phyloP scores from a whole-genome alignment of 2,797 vertebrate genomes.

The Cuniculus paca region DNA sequence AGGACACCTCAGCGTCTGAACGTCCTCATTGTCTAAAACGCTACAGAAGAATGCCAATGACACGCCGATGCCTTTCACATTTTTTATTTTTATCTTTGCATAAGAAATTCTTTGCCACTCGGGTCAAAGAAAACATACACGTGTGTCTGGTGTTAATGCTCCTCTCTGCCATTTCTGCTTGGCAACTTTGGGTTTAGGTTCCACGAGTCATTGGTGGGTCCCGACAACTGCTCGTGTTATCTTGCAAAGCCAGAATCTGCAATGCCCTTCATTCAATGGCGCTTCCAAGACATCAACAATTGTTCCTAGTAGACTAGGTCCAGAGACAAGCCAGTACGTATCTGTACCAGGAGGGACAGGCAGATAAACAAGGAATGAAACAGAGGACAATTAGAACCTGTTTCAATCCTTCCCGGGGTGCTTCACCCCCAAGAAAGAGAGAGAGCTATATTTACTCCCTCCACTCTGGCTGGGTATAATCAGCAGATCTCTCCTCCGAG shows the following conservation, averaged over 20 bases:
- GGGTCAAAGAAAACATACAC: not conserved
- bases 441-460: slow-evolving; percentile 42
- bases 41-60: not conserved
- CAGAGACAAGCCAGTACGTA: not conserved
- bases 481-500: slow-evolving; percentile 69
- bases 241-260: not conserved
- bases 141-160: not conserved
- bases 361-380: not conserved
- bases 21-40: not conserved
- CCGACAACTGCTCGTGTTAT: not conserved
- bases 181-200: not conserved
- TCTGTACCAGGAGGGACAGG: not conserved
- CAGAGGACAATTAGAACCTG: slow-evolving; percentile 46
- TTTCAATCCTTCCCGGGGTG: slow-evolving; percentile 35
- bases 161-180: not conserved
- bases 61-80: not conserved
- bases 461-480: slow-evolving; percentile 37
- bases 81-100: slow-evolving; percentile 35
- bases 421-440: slow-evolving; percentile 37
- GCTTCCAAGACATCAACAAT: not conserved
- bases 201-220: not conserved
- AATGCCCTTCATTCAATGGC: not conserved
- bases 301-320: not conserved
- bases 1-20: not conserved
- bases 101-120: not conserved